A percentile compares a stretch with the other conserved stretches of the same genome.
Conservation (phyloP, 1,140 invertebrate genomes). For the Caenorhabditis tropicalis region DNA sequence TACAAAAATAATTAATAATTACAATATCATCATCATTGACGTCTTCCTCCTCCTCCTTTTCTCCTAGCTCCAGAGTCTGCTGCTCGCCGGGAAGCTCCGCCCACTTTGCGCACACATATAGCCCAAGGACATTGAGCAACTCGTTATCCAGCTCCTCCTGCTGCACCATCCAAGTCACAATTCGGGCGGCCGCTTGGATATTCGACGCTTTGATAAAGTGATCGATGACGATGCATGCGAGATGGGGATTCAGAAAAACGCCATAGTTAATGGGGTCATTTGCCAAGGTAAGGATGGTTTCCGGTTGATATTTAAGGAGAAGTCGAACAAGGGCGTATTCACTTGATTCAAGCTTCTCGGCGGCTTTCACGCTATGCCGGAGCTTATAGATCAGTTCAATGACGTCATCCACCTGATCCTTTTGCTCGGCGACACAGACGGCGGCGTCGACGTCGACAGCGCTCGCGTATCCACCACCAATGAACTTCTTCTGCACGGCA, state of each 20-base stretch:
- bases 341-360: slow-evolving; percentile 81
- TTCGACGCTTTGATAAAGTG: slow-evolving; percentile 80
- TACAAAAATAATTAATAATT: background rate
- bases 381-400: slow-evolving; percentile 73
- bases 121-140: slow-evolving; percentile 78
- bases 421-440: slow-evolving; percentile 57
- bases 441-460: slow-evolving; percentile 70
- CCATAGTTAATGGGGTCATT: slow-evolving; percentile 86
- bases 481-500: slow-evolving; percentile 69
- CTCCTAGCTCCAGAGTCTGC: slow-evolving; percentile 60
- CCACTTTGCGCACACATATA: slow-evolving; percentile 82
- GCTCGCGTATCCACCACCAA: slow-evolving; percentile 65
- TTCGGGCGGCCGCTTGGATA: slow-evolving; percentile 78
- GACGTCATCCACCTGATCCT: slow-evolving; percentile 66
- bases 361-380: slow-evolving; percentile 78
- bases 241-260: slow-evolving; percentile 83
- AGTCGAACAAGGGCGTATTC: slow-evolving; percentile 81
- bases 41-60: slow-evolving; percentile 71
- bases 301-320: slow-evolving; percentile 76
- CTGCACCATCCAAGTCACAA: slow-evolving; percentile 83
- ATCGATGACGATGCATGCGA: slow-evolving; percentile 84
- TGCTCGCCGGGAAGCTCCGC: slow-evolving; percentile 67
- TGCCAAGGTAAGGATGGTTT: slow-evolving; percentile 80
- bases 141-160: slow-evolving; percentile 85
- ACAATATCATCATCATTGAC: slow-evolving; percentile 67